Conservation (phyloP, 2,888 invertebrate species). For the Scotopteryx bipunctaria region DNA sequence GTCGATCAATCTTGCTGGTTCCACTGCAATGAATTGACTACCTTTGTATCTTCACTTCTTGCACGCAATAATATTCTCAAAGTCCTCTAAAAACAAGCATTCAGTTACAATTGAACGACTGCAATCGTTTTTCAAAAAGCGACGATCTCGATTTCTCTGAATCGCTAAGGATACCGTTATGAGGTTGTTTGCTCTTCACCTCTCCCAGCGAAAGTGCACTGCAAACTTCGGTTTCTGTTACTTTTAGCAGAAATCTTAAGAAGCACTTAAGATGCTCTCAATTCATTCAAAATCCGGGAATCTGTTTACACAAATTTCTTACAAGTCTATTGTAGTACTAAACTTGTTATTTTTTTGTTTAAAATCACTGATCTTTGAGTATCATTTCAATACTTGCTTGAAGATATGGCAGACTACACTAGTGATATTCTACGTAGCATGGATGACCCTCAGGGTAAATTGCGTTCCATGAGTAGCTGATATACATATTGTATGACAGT, state of each 20-base stretch:
- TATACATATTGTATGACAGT: not conserved
- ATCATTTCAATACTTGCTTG: not conserved
- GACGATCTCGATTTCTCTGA: conserved; percentile 32
- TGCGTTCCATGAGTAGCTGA: not conserved
- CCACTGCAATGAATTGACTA: conserved; percentile 1
- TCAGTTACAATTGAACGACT: conserved; percentile 20
- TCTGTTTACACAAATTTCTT: not conserved
- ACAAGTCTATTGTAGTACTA: too few relatives aligned
- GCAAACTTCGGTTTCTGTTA: conserved; percentile 28
- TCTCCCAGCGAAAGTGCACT: conserved; percentile 34
- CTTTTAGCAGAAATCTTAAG: conserved; percentile 5
- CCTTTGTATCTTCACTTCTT: not conserved
- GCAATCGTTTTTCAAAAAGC: conserved; percentile 25
- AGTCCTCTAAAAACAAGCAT: conserved; percentile 4
- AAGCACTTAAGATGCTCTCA: conserved; percentile 22
- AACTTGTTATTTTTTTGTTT: too few relatives aligned
- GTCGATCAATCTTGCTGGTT: conserved; percentile 6
- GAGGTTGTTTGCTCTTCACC: conserved; percentile 35
- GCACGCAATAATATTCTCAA: conserved; percentile 7
- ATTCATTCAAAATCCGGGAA: conserved; percentile 10
- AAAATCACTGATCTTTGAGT: too few relatives aligned
- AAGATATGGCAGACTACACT: not conserved
- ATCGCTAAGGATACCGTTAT: conserved; percentile 38
- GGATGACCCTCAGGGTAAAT: not conserved
- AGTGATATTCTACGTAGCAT: not conserved